These are phyloP conservation scores for Rostratula benghalensis DNA, from an alignment of 2,113 vertebrate genomes.

Conservation along the genomic window DNA sequence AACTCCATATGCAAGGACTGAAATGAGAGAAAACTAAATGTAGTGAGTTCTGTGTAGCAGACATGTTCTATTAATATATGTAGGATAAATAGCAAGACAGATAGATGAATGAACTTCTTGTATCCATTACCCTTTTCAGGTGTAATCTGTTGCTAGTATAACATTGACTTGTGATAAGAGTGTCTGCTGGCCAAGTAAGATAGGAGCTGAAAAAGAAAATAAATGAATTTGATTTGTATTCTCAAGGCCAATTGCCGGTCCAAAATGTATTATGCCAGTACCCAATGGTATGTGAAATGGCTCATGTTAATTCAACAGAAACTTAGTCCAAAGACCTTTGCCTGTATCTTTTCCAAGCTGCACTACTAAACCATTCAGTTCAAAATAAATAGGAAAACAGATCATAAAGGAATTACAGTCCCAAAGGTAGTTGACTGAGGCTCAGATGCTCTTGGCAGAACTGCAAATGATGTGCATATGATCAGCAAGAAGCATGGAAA, in stretches of 20 bases:
- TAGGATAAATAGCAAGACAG: not conserved
- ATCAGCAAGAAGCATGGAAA: slow-evolving; percentile 12
- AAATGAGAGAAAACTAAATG: not conserved
- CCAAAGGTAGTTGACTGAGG: slow-evolving; percentile 33
- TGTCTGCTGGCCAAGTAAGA: not conserved
- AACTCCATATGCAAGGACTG: not conserved
- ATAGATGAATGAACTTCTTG: not conserved
- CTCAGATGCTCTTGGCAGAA: slow-evolving; percentile 41
- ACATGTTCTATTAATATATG: not conserved
- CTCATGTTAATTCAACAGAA: slow-evolving; percentile 23
- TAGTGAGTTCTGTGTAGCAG: not conserved
- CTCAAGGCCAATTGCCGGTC: slow-evolving; percentile 4
- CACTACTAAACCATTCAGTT: not conserved
- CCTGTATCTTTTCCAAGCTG: slow-evolving; percentile 25
- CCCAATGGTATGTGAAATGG: not conserved
- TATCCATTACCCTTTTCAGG: not conserved
- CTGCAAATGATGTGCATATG: slow-evolving; percentile 12
- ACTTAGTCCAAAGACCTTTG: slow-evolving; percentile 33
- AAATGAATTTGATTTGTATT: slow-evolving; percentile 26
- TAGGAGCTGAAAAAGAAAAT: slow-evolving; percentile 18
- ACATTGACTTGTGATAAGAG: not conserved
- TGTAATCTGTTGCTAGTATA: not conserved
- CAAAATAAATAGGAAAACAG: slow-evolving; percentile 37
- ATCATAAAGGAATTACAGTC: slow-evolving; percentile 46
- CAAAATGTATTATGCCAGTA: not conserved